These are phyloP conservation scores for Olivierus martensii DNA, from an alignment of 1,140 invertebrate genomes.

Conservation along the genomic window DNA sequence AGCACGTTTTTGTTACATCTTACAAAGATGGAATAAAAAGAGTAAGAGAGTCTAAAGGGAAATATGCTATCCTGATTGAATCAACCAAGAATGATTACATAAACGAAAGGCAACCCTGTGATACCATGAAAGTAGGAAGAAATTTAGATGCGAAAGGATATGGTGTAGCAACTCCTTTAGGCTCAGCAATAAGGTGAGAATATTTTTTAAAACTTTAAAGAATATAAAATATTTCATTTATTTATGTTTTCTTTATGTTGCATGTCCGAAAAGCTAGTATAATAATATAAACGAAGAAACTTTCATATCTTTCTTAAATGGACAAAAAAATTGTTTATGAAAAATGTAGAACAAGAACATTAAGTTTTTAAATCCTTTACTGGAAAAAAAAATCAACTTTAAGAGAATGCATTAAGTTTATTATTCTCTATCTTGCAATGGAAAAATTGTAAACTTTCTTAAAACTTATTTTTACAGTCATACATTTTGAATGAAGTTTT, in stretches of 20 bases:
- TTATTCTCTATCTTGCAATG: too few relatives aligned
- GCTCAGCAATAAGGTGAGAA: slow-evolving; percentile 66
- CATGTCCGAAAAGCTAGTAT: neutral
- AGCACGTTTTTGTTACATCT: slow-evolving; percentile 62
- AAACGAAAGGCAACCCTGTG: slow-evolving; percentile 82
- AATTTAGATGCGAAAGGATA: slow-evolving; percentile 89
- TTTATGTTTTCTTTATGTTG: neutral
- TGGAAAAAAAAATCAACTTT: too few relatives aligned
- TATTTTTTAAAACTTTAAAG: neutral
- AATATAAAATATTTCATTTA: neutral
- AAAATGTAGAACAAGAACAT: too few relatives aligned
- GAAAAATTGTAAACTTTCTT: too few relatives aligned
- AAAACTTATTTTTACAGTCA: too few relatives aligned
- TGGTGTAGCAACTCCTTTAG: slow-evolving; percentile 79
- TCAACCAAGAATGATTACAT: slow-evolving; percentile 89
- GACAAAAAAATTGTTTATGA: neutral
- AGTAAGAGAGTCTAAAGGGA: slow-evolving; percentile 65
- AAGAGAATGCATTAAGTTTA: too few relatives aligned
- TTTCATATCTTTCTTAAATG: neutral
- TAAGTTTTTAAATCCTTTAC: too few relatives aligned
- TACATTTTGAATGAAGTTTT: too few relatives aligned
- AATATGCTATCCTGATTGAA: slow-evolving; percentile 89
- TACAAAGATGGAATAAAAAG: slow-evolving; percentile 72
- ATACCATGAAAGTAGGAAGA: slow-evolving; percentile 85
- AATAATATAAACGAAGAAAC: neutral